Conservation (phyloP, 2,888 invertebrate species). For the Orthosia incerta region DNA sequence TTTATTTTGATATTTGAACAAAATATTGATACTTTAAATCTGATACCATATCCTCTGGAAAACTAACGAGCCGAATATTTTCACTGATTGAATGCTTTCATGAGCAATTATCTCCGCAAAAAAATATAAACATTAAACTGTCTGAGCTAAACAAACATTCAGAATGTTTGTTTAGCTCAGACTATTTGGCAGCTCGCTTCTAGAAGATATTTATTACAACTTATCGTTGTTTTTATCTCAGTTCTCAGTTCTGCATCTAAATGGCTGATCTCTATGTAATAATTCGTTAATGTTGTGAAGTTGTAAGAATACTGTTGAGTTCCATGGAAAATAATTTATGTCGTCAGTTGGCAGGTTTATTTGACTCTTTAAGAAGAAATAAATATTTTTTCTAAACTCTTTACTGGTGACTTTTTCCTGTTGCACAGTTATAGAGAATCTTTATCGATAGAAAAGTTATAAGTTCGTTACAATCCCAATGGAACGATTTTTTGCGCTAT, state of each 20-base stretch:
- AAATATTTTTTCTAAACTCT: neutral
- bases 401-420: neutral
- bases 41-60: too few species aligned
- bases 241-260: too few species aligned
- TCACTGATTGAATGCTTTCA: slow-evolving; percentile 29
- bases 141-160: too few species aligned
- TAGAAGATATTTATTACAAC: neutral
- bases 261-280: too few species aligned
- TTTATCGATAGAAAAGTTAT: slow-evolving; percentile 5
- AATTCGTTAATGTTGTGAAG: neutral
- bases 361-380: neutral
- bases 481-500: too few species aligned
- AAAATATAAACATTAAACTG: slow-evolving; percentile 9
- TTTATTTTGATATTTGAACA: too few species aligned
- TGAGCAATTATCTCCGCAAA: slow-evolving; percentile 2
- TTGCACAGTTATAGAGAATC: slow-evolving; percentile 4
- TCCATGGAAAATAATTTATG: neutral
- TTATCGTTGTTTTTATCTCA: too few species aligned
- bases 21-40: too few species aligned
- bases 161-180: slow-evolving; percentile 12
- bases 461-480: slow-evolving; percentile 23
- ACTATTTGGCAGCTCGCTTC: slow-evolving; percentile 16
- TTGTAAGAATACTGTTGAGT: neutral
- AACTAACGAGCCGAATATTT: slow-evolving; percentile 27
- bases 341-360: neutral